Percentiles rank a stretch among this genome's conserved stretches.
Evolutionary conservation across 2,797 vertebrate genomes (phyloP).

Genomic region (Sebastes taczanowskii): DNA sequence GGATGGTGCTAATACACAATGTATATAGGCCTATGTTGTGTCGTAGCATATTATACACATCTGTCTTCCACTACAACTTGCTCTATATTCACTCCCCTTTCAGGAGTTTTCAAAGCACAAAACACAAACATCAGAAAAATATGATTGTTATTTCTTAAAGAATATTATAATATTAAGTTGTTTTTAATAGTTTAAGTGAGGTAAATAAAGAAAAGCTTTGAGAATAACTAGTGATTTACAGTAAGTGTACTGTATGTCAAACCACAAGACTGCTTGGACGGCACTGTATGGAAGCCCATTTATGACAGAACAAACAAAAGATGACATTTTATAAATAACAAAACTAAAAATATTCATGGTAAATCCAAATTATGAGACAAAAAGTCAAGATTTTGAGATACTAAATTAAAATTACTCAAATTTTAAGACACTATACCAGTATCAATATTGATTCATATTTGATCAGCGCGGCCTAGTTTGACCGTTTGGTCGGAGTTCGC

Average conservation of each 20-base stretch:
- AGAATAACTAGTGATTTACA: background rate
- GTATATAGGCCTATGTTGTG: background rate
- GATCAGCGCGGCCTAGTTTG: no score
- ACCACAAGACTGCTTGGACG: background rate
- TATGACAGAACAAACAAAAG: background rate
- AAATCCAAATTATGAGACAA: no score
- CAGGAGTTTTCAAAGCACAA: background rate
- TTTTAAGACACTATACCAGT: background rate
- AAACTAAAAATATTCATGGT: background rate
- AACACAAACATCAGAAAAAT: background rate
- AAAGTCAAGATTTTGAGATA: no score
- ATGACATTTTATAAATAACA: background rate
- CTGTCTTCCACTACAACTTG: background rate
- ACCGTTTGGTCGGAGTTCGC: no score
- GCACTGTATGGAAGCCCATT: background rate
- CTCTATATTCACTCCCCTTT: background rate
- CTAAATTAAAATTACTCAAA: background rate
- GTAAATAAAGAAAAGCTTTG: background rate
- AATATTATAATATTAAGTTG: background rate
- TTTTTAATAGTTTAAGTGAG: no score
- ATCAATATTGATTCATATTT: no score
- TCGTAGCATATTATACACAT: background rate
- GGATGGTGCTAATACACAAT: background rate
- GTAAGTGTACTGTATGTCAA: background rate
- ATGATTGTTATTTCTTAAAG: background rate